Conservation (phyloP, 37 sponge, comb jelly and placozoan species). For the Amphimedon queenslandica region DNA sequence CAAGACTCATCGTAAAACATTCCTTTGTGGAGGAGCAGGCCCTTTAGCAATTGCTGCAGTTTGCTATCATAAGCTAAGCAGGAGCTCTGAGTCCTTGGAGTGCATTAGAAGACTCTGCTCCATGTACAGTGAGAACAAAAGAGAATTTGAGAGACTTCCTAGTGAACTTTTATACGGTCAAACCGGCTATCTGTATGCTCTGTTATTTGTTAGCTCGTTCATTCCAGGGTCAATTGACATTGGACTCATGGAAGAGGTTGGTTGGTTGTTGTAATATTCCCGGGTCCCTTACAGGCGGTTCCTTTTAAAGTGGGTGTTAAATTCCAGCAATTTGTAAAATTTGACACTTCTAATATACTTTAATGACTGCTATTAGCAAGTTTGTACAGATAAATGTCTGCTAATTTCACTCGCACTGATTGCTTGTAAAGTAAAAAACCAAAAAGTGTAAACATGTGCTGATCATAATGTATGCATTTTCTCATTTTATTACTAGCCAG, state of each 20-base stretch:
- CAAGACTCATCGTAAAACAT: conserved; percentile 45
- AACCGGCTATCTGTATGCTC: conserved; percentile 81
- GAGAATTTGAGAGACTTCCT: conserved; percentile 33
- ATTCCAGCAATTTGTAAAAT: no score
- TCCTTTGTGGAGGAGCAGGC: conserved; percentile 90
- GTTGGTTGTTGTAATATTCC: background rate
- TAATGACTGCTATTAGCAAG: no score
- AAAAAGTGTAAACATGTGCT: no score
- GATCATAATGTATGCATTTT: no score
- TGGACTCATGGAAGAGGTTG: conserved; percentile 44
- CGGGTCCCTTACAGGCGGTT: background rate
- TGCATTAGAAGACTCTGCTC: conserved; percentile 19
- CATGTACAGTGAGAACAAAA: conserved; percentile 12
- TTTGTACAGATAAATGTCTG: no score
- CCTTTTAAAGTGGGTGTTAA: background rate
- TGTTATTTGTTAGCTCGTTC: conserved; percentile 69
- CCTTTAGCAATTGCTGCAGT: conserved; percentile 77
- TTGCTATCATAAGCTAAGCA: conserved; percentile 39
- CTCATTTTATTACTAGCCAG: background rate
- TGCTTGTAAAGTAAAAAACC: no score
- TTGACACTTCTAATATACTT: no score
- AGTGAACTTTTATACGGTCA: conserved; percentile 88
- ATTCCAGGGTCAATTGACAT: conserved; percentile 57
- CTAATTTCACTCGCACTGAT: no score
- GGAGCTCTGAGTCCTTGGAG: conserved; percentile 23